These are phyloP conservation scores for Phaenicophaeus curvirostris DNA, from an alignment of 2,797 vertebrate genomes.

Conservation along the genomic window DNA sequence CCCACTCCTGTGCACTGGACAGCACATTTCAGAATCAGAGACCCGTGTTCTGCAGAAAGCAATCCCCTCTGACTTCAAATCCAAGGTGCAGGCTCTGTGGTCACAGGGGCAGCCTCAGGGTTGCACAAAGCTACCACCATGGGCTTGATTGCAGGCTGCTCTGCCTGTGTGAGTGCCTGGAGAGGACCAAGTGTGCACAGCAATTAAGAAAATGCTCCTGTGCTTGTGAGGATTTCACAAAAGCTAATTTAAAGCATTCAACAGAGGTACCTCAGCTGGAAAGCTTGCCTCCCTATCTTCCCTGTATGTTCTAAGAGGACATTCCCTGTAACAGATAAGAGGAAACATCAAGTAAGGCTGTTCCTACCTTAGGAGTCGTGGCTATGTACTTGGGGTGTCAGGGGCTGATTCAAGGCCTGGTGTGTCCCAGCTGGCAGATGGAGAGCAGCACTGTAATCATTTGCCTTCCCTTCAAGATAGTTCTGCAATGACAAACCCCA, in stretches of 20 bases:
- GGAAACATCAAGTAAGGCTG: not conserved
- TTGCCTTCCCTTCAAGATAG: not conserved
- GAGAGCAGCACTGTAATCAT: not conserved
- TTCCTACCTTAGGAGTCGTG: not conserved
- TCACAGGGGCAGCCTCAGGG: too few relatives aligned
- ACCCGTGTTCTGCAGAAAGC: not conserved
- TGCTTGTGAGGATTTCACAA: not conserved
- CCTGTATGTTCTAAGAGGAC: too few relatives aligned
- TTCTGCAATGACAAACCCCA: not conserved
- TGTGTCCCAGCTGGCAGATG: not conserved
- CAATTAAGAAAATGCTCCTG: accelerated
- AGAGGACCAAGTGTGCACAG: not conserved
- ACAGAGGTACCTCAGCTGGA: not conserved
- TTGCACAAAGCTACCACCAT: not conserved
- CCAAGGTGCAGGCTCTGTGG: not conserved
- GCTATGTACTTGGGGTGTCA: not conserved
- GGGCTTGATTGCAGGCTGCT: not conserved
- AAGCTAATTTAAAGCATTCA: not conserved
- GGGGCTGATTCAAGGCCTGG: not conserved
- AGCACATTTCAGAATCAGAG: not conserved
- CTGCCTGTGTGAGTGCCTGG: not conserved
- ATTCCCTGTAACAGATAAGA: not conserved
- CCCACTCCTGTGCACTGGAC: not conserved
- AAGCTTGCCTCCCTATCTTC: not conserved
- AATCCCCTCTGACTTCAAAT: not conserved